Conservation (phyloP, 2,888 invertebrate genomes). For the Eupithecia tripunctaria region DNA sequence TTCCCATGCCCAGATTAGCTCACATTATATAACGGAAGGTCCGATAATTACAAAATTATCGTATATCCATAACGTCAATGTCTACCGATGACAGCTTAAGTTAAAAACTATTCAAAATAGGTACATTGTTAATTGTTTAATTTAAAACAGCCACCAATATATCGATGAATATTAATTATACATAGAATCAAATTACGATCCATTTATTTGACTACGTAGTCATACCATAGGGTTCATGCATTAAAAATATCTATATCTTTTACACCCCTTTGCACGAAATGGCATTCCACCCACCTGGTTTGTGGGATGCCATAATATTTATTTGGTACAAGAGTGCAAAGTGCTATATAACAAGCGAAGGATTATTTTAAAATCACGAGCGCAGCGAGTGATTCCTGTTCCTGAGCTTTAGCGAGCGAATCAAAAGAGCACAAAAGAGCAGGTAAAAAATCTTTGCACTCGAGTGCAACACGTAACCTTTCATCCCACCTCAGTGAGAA, state of each 20-base stretch:
- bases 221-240: neutral
- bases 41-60: neutral
- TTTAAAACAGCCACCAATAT: neutral
- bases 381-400: too few relatives aligned
- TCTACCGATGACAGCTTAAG: neutral
- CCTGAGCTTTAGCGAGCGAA: too few relatives aligned
- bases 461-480: too few relatives aligned
- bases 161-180: neutral
- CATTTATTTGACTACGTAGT: neutral
- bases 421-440: too few relatives aligned
- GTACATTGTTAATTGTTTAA: neutral
- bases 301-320: too few relatives aligned
- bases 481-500: too few relatives aligned
- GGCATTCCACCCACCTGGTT: too few relatives aligned
- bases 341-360: too few relatives aligned
- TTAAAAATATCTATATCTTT: neutral
- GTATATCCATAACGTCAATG: neutral
- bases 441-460: too few relatives aligned
- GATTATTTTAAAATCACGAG: too few relatives aligned
- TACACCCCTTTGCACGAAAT: neutral
- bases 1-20: constrained; percentile 1
- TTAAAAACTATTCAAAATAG: neutral
- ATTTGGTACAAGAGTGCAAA: too few relatives aligned
- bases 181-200: neutral
- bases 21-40: neutral